These are phyloP conservation scores for Lutjanus argentimaculatus DNA, from an alignment of 2,797 vertebrate species.

Conservation along the genomic window DNA sequence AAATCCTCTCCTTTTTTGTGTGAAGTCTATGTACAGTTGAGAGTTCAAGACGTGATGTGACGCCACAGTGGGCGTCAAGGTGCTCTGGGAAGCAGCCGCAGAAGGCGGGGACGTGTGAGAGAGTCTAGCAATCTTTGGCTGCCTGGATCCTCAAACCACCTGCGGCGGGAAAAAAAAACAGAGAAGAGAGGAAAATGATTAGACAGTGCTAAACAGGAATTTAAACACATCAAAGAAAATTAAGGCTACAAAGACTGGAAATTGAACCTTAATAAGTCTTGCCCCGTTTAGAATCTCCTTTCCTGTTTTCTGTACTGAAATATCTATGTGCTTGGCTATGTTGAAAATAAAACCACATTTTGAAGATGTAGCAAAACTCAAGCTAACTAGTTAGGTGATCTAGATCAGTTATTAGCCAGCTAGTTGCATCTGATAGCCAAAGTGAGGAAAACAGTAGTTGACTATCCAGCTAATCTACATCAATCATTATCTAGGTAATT, in stretches of 20 bases:
- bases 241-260: neutral
- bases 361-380: too few species aligned
- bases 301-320: too few species aligned
- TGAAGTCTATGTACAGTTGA: slow-evolving; percentile 85
- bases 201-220: slow-evolving; percentile 24
- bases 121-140: slow-evolving; percentile 87
- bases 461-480: too few species aligned
- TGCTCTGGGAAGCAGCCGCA: slow-evolving; percentile 72
- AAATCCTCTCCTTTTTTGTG: slow-evolving; percentile 80
- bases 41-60: slow-evolving; percentile 65
- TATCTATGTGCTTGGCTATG: too few species aligned
- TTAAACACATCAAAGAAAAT: neutral
- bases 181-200: slow-evolving; percentile 35
- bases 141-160: slow-evolving; percentile 85
- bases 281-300: too few species aligned
- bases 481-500: too few species aligned
- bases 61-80: slow-evolving; percentile 53
- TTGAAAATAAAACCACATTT: too few species aligned
- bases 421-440: too few species aligned
- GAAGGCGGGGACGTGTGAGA: slow-evolving; percentile 46
- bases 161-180: slow-evolving; percentile 61
- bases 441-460: too few species aligned
- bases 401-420: too few species aligned
- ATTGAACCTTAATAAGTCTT: too few species aligned
- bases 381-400: too few species aligned